Evolutionary conservation across 1,140 invertebrate genomes (phyloP).

Genomic region (Rhysida immarginata): DNA sequence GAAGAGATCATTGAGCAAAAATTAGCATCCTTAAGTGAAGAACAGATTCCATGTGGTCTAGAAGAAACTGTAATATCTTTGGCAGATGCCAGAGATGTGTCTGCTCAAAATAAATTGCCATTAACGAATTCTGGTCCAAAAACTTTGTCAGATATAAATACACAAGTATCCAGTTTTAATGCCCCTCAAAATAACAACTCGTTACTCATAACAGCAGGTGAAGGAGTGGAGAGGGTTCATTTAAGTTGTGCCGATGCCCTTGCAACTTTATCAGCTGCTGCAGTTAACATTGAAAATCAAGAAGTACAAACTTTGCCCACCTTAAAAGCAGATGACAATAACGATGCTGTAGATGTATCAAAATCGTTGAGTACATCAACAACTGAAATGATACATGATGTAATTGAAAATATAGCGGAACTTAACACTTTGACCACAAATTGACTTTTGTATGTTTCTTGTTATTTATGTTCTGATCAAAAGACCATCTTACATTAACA

Average conservation of each 20-base stretch:
- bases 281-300: neutral
- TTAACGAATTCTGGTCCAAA: too few species aligned
- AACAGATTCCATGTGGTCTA: neutral
- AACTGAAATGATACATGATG: neutral
- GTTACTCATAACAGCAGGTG: neutral
- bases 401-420: neutral
- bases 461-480: too few species aligned
- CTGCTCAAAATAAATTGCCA: too few species aligned
- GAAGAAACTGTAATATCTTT: neutral
- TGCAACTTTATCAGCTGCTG: neutral
- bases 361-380: neutral
- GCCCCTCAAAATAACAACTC: neutral
- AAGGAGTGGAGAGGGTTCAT: neutral
- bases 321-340: neutral
- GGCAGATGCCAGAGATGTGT: too few species aligned
- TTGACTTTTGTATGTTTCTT: too few species aligned
- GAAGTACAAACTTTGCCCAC: neutral
- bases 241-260: neutral
- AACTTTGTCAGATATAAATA: neutral
- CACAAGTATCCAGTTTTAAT: neutral
- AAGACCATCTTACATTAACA: too few species aligned
- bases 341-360: neutral
- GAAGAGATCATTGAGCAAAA: neutral
- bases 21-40: neutral
- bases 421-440: neutral